Evolutionary conservation across 1,140 invertebrate genomes (phyloP).

Genomic region (Zaprionus capensis): DNA sequence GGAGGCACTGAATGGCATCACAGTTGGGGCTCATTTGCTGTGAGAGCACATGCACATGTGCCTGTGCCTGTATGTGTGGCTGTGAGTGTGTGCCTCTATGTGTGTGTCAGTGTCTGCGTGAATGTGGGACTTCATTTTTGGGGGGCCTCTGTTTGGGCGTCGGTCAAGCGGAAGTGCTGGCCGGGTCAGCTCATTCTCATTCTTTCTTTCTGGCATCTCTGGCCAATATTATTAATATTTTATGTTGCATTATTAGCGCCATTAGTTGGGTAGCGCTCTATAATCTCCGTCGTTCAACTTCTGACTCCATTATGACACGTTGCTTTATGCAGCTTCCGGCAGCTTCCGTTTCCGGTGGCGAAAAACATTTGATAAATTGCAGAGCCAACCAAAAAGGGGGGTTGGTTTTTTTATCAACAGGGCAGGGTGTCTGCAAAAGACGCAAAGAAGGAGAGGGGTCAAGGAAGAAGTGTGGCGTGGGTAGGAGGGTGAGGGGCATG

Average conservation of each 20-base stretch:
- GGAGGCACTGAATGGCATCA: background rate
- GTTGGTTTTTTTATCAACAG: background rate
- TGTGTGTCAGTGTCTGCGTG: constrained; percentile 23
- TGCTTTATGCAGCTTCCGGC: constrained; percentile 59
- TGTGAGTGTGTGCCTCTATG: constrained; percentile 6
- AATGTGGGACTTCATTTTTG: constrained; percentile 38
- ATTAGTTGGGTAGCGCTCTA: constrained; percentile 29
- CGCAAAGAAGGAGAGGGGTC: too few species aligned
- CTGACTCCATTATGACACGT: constrained; percentile 50
- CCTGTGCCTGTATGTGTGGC: constrained; percentile 1
- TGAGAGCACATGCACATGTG: background rate
- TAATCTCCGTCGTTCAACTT: too few species aligned
- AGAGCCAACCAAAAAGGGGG: constrained; percentile 47
- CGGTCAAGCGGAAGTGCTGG: constrained; percentile 54
- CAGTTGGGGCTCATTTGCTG: constrained; percentile 5
- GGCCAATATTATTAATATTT: constrained; percentile 62
- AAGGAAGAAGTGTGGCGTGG: too few species aligned
- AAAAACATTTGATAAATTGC: constrained; percentile 72
- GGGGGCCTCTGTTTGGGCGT: constrained; percentile 19
- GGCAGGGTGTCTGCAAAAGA: background rate
- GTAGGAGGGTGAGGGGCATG: background rate
- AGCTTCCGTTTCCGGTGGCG: constrained; percentile 60
- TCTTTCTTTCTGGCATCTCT: constrained; percentile 11
- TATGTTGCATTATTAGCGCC: constrained; percentile 55
- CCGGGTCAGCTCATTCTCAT: constrained; percentile 25